Evolutionary conservation across 2,888 invertebrate species (phyloP).

Genomic region (Neoascia interrupta): DNA sequence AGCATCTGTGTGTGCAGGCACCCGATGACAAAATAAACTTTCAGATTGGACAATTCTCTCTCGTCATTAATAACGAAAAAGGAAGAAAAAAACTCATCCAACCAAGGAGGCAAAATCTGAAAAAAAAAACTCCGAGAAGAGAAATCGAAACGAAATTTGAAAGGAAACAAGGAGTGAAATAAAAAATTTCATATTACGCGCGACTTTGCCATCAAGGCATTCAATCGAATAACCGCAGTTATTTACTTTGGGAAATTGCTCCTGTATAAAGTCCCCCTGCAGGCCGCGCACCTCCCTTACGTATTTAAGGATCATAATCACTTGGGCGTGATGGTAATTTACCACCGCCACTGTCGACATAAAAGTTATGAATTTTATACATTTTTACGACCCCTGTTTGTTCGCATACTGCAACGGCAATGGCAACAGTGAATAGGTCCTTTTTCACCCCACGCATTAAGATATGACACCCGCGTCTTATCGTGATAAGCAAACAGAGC

Average conservation of each 20-base stretch:
- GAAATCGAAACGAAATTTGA: constrained; percentile 17
- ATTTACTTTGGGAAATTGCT: constrained; percentile 69
- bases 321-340: constrained; percentile 67
- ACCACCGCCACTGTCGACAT: constrained; percentile 38
- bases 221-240: constrained; percentile 68
- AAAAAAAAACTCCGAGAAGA: neutral
- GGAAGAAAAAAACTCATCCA: constrained; percentile 28
- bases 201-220: constrained; percentile 62
- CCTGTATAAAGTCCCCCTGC: constrained; percentile 34
- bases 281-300: constrained; percentile 20
- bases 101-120: constrained; percentile 26
- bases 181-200: constrained; percentile 46
- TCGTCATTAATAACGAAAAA: constrained; percentile 56
- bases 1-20: constrained; percentile 72
- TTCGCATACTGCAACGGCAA: constrained; percentile 11
- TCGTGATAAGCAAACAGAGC: constrained; percentile 60
- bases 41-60: constrained; percentile 54
- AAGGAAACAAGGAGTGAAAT: constrained; percentile 5
- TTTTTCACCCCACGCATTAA: constrained; percentile 30
- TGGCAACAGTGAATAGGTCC: constrained; percentile 33
- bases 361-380: constrained; percentile 65
- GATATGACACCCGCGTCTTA: constrained; percentile 64
- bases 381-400: constrained; percentile 44
- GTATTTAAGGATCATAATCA: constrained; percentile 68
- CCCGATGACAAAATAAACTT: constrained; percentile 68